These are phyloP conservation scores for Mesitornis unicolor DNA, from an alignment of 2,113 vertebrate genomes.

Conservation along the genomic window DNA sequence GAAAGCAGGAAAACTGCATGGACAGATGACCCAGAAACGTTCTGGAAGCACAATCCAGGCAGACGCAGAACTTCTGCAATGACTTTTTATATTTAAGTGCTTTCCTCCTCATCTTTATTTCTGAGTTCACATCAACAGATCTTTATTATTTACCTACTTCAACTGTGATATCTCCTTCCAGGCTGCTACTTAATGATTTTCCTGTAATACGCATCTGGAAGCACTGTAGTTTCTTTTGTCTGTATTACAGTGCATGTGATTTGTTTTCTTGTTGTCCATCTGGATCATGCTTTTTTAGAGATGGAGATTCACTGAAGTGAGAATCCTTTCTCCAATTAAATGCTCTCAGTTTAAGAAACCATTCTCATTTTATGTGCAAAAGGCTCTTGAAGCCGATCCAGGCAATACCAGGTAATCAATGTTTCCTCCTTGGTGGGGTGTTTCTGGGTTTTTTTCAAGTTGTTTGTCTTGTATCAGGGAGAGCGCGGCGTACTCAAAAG, in stretches of 20 bases:
- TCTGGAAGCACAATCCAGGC: not conserved
- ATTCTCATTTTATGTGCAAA: not conserved
- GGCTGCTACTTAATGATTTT: conserved; percentile 22
- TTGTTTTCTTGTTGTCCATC: not conserved
- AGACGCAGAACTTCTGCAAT: not conserved
- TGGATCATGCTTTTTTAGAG: conserved; percentile 10
- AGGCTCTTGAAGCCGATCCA: not conserved
- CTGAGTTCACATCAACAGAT: conserved; percentile 1
- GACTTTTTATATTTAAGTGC: conserved; percentile 11
- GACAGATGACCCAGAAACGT: conserved; percentile 1
- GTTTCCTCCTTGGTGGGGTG: not conserved
- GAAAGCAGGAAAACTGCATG: not conserved
- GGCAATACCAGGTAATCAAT: not conserved
- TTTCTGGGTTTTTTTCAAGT: not conserved
- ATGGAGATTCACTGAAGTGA: not conserved
- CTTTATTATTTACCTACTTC: conserved; percentile 4
- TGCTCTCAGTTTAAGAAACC: not conserved
- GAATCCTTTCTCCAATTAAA: not conserved
- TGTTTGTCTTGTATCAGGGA: not conserved
- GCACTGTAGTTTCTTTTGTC: not conserved
- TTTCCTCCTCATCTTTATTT: conserved; percentile 41
- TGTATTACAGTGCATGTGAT: not conserved
- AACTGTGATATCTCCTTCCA: not conserved
- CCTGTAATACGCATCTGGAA: conserved; percentile 38
- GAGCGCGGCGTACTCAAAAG: not conserved